These are phyloP conservation scores for Agapornis roseicollis DNA, from an alignment of 2,113 vertebrate genomes.

Conservation along the genomic window DNA sequence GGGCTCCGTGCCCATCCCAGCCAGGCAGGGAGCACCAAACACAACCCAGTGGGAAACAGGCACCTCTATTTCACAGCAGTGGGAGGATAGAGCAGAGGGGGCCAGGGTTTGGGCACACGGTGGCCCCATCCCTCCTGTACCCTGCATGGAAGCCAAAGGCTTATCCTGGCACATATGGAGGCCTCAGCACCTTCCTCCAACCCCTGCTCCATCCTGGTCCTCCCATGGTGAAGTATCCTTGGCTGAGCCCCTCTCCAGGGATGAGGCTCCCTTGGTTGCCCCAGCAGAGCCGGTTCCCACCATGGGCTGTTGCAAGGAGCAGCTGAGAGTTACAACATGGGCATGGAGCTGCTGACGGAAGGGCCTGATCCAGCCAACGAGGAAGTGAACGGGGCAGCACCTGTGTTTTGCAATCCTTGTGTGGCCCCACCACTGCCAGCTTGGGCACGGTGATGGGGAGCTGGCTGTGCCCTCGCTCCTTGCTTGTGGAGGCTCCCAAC, in stretches of 20 bases:
- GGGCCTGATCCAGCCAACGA: not conserved
- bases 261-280: accelerated
- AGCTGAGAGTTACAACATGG: accelerated
- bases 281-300: accelerated
- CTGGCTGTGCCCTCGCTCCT: not conserved
- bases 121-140: accelerated
- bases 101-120: not conserved
- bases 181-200: not conserved
- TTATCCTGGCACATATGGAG: accelerated
- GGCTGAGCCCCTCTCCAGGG: accelerated
- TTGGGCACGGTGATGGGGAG: not conserved
- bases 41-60: accelerated
- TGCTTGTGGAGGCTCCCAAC: not conserved
- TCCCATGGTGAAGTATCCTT: accelerated
- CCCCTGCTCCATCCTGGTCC: too few species aligned
- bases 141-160: accelerated
- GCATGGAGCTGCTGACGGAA: not conserved
- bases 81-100: not conserved
- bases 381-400: not conserved
- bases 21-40: not conserved
- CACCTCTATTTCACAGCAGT: not conserved
- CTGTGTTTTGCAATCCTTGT: not conserved
- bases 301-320: not conserved
- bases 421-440: not conserved
- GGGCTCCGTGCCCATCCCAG: not conserved